phyloP scores from a whole-genome alignment of 2,888 invertebrate species.

The Drosophila leonis region DNA sequence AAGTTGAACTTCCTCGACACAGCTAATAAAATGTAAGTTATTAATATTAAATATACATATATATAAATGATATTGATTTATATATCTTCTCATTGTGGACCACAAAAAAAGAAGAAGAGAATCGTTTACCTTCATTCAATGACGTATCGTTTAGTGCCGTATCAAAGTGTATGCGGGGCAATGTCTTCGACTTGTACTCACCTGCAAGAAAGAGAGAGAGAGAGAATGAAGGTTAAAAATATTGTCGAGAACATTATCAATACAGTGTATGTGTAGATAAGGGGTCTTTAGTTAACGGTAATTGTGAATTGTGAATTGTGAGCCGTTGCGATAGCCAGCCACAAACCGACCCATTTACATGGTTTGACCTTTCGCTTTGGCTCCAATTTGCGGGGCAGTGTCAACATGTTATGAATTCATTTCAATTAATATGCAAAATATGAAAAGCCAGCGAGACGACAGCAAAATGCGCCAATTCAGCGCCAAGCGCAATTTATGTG shows the following conservation, averaged over 20 bases:
- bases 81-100: too few species aligned
- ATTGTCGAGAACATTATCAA: constrained; percentile 24
- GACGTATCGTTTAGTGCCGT: constrained; percentile 83
- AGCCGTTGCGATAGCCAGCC: constrained; percentile 8
- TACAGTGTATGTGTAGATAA: constrained; percentile 30
- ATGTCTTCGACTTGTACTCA: constrained; percentile 86
- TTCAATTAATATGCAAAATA: constrained; percentile 74
- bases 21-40: neutral
- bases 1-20: neutral
- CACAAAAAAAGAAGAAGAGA: neutral
- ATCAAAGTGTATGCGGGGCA: constrained; percentile 86
- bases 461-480: constrained; percentile 60
- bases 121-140: constrained; percentile 85
- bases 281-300: constrained; percentile 9
- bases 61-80: too few species aligned
- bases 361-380: constrained; percentile 61
- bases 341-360: constrained; percentile 68
- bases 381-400: constrained; percentile 23
- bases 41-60: neutral
- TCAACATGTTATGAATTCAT: constrained; percentile 69
- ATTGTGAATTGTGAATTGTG: constrained; percentile 3
- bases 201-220: constrained; percentile 70
- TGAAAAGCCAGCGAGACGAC: constrained; percentile 38
- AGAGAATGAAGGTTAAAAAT: constrained; percentile 14
- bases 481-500: constrained; percentile 33